Base-by-base conservation (phyloP, 2,113 vertebrate species). In the Chionodraco myersi region DNA sequence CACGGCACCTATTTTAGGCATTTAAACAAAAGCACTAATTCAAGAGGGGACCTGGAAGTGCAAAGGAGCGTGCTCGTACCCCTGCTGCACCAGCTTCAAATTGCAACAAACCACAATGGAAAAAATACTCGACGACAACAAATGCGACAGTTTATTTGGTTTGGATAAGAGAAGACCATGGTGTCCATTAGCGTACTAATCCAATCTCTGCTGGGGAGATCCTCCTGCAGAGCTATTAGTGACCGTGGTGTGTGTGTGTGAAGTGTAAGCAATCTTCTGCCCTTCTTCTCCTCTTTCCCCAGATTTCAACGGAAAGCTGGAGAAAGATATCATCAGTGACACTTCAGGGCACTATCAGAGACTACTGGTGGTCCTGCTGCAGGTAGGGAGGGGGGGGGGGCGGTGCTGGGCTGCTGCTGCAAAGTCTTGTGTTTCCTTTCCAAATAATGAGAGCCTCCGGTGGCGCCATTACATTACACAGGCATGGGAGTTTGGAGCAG, bases 291-390 rank as follows among this genome's bases (percentile, higher is more conserved):
- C 41, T 90, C 83, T 91, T 88, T 77, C 84, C 79, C n/a, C 85
- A 99, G 98, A 99, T 71, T 96, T 97, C 16, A 94, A 94, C 63
- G 88, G 92, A 4, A 94, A 92, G 78, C 92, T 99, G 92, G 98
- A 99, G 90, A 97, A 97, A 23, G 96, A 96, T 54, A 93, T 99
- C 86, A 95, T 92, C 21, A 93, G 95, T 52, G 98, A 99, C 65
- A 99, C 97, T 0, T 96, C 97, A 1, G 97, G 98, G n/a, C 85
- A 92, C 86, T 99, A 97, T 85, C 96, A 97, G 93, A 96, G 93
- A 34, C 91, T 99, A 86, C 76, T 99, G 92, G 96, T 99, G 84
- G 96, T 98, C 73, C 96, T 99, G 44, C 93, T 98, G 52, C 97
- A 99, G 97, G 98, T 99, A 93, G 9, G 68, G 13, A 6, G 34